Base-by-base conservation (phyloP, 2,797 vertebrate genomes). In the Danionella dracula region DNA sequence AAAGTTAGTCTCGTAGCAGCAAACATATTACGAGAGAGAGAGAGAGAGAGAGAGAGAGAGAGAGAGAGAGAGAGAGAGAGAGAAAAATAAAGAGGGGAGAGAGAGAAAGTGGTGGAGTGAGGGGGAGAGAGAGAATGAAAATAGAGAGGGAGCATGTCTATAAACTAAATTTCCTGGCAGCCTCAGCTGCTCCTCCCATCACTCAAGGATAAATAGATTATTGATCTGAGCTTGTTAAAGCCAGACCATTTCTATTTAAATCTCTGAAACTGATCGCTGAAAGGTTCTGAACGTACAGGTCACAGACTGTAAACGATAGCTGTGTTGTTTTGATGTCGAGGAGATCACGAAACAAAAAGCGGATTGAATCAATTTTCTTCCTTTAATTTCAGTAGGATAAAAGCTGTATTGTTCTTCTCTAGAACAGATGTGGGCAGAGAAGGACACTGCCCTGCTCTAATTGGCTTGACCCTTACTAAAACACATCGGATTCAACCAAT, bases 311-410 rank as follows among this genome's bases (percentile, higher is more conserved):
- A 57, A 34, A 45, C 45, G 31, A 63, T 34, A 53, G 17, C 48
- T 41, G 23, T 51, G 5, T n/a, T 53, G 31, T 49, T 44, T 62
- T 67, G 62, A 48, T 38, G 11, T 51, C 23, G 38, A 51, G 63
- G 16, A 19, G 20, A 49, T 60, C 3, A 27, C 17, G 54, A 29
- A 66, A 54, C 21, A 42, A 55, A 56, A 62, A 32, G 31, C 45
- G n/a, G n/a, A n/a, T n/a, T n/a, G n/a, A n/a, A n/a, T n/a, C 56
- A 19, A 75, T 67, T 58, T 4, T 29, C 13, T 55, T 8, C 6
- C 38, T 27, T 27, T 27, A 6, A 27, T 27, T 27, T 27, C 6
- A 27, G 6, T 27, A 6, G 23, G 23, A 3, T 27, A n/a, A n/a
- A n/a, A n/a, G n/a, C n/a, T 27, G 23, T 3, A 27, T 27, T 27